Evolutionary conservation across 2,113 vertebrate genomes (phyloP), one percentile per base, ranked within the genome.

Genomic region (Thamnophis sirtalis): DNA sequence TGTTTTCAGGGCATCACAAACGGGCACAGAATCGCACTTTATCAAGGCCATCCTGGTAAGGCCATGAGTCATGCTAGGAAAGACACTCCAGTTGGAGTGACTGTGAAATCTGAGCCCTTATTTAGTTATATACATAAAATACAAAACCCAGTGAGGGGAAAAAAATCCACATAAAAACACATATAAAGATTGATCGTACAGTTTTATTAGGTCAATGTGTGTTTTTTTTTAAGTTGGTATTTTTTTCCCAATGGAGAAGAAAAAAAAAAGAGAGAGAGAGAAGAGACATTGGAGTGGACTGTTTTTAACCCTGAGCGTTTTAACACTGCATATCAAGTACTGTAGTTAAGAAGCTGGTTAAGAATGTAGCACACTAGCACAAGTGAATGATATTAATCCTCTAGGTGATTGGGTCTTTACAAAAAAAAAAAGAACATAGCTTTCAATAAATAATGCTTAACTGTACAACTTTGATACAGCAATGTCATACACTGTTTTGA

Each of bases 371-470:
- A 96, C 97, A 96, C 97, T 96, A 98, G 97, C 97, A 96, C 97
- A 96, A 97, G 96, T 97, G 97, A 97, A 97, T 94, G 97, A 97
- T 97, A 97, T 96, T 97, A 96, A 97, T 97, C 95, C 97, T 98
- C 97, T 98, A 97, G 97, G 97, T 97, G 97, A 97, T 98, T 97
- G 96, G 97, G 95, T 98, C 97, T 98, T 97, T 98, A 98, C 97
- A 97, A 98, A 97, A 98, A 98, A 98, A 98, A 98, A 98, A 98
- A 98, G n/a, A n/a, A 98, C 97, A 98, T 97, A 97, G 98, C 97
- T 98, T 98, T 98, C 97, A 98, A 98, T 98, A 98, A 98, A 98
- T 98, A 98, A 98, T 97, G 98, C 98, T 98, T 97, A 98, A 98
- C 96, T 98, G 98, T 98, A 98, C 98, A 98, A 97, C 97, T 98